Base-by-base conservation (phyloP, 2,888 invertebrate genomes). In the Strigamia maritima region DNA sequence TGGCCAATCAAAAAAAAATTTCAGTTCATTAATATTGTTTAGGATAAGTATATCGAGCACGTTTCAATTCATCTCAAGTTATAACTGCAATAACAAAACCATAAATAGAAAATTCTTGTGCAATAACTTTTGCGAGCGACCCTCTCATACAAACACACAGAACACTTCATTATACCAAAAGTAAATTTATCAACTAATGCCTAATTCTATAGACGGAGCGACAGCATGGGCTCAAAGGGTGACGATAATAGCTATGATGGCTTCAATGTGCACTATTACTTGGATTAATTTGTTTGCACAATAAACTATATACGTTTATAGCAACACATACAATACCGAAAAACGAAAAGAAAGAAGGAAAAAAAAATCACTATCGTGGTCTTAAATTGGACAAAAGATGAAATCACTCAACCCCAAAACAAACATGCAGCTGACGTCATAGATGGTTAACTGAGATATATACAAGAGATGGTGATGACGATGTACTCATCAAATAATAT, bases 341-440 rank as follows among this genome's bases (percentile, higher is more conserved):
- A 49, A 49, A 49, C 44, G 44, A n/a, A 65, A 26, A 31, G 60
- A 60, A 22, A n/a, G n/a, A 65, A 26, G 12, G 24, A 26, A 26
- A 26, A 65, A 28, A 65, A 26, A 24, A 24, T 14, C 65, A 26
- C 65, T n/a, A n/a, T 65, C 24, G 65, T 28, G 65, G 65, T 65
- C 65, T 65, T 65, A 65, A 65, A 65, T 65, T 65, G 65, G 26
- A 65, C 65, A 65, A 65, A n/a, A 65, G 65, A 65, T 65, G 65
- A 65, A 65, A 65, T 65, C 65, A 65, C 65, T 65, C 65, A 65
- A 65, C 65, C 65, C 65, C 65, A 65, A 65, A 65, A 65, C 65
- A 65, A 65, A 65, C 65, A 65, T 1, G 24, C 65, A 60, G 60
- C 24, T 65, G 65, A 65, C 65, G 65, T 65, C 65, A 65, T 65